Evolutionary conservation across 2,888 invertebrate species (phyloP).

Genomic region (Cheilosia scutellata): DNA sequence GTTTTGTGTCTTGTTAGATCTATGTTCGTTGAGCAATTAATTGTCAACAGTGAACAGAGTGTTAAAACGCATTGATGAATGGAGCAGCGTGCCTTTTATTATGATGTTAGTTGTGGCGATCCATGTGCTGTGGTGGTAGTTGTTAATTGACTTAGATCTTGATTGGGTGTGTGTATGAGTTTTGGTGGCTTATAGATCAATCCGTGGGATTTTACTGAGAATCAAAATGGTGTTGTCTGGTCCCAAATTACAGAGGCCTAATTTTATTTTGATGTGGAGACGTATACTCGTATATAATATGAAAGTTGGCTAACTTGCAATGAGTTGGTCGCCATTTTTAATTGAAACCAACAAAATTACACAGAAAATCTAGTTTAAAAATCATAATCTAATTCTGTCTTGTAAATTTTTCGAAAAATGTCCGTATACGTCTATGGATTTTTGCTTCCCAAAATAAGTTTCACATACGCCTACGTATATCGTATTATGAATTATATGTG

Average conservation of each 20-base stretch:
- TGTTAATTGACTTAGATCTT: not conserved
- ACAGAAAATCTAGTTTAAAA: no score
- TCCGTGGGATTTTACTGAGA: constrained; percentile 13
- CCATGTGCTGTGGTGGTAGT: not conserved
- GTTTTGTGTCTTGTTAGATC: constrained; percentile 14
- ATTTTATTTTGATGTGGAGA: not conserved
- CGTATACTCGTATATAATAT: no score
- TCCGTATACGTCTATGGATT: no score
- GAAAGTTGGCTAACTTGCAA: no score
- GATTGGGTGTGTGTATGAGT: not conserved
- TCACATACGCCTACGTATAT: no score
- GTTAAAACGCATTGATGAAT: constrained; percentile 44
- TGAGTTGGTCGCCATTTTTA: no score
- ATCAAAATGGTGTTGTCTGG: not conserved
- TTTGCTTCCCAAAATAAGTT: no score
- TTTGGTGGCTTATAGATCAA: not conserved
- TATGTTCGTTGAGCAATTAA: constrained; percentile 41
- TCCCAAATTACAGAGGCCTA: not conserved
- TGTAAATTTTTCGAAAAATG: no score
- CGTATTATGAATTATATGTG: no score
- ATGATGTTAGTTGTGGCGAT: not conserved
- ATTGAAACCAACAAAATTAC: no score
- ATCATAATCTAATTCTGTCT: no score
- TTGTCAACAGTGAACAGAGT: constrained; percentile 15
- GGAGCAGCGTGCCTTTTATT: not conserved